Evolutionary conservation across 1,140 invertebrate species (phyloP), one percentile per base, ranked within the genome.

Genomic region (Dolichoris vasculosae): DNA sequence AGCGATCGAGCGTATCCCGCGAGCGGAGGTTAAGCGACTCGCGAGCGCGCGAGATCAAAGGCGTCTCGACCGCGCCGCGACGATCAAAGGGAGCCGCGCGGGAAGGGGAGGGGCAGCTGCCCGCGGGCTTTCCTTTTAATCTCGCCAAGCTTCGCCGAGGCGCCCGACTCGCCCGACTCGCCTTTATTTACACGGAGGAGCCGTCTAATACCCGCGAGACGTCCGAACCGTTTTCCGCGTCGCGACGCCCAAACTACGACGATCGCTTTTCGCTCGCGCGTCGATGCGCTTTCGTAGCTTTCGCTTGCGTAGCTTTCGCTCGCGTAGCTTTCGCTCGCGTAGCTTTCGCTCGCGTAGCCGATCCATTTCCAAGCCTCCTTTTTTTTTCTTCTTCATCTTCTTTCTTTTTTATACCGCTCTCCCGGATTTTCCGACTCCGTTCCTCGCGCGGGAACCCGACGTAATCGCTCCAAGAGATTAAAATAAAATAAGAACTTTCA

Each of bases 1-100:
- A 13, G 30, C 40, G 40, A 48, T 48, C 75, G 75, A 26, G 4
- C 2, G 75, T 51, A 77, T n/a, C 73, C 6, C 40, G 46, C 26
- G 75, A 30, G 75, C 35, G 35, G 15, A 55, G 43, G 32, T 32
- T 17, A n/a, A 35, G 75, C 30, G 77, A 35, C 15, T 26, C 48
- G 69, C 67, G 67, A 48, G 67, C 23, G 32, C n/a, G 64, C 20
- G 17, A 83, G 82, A 83, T 83, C 82, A 83, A 83, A 83, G 82
- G 82, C 71, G n/a, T 9, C 17, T 15, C 63, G 79, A 63, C 8
- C 59, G 63, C 23, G 81, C 69, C 48, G 81, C 69, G 35, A 82
- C 43, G 81, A 82, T 82, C 81, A 82, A 82, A 82, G 81, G 26
- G 43, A 35, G 43, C 64, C 79, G 79, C 77, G 59, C 30, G 64